Percentiles rank a stretch among this genome's conserved stretches.
These are phyloP conservation scores for Capromys pilorides DNA, from an alignment of 2,797 vertebrate genomes.

Conservation along the genomic window DNA sequence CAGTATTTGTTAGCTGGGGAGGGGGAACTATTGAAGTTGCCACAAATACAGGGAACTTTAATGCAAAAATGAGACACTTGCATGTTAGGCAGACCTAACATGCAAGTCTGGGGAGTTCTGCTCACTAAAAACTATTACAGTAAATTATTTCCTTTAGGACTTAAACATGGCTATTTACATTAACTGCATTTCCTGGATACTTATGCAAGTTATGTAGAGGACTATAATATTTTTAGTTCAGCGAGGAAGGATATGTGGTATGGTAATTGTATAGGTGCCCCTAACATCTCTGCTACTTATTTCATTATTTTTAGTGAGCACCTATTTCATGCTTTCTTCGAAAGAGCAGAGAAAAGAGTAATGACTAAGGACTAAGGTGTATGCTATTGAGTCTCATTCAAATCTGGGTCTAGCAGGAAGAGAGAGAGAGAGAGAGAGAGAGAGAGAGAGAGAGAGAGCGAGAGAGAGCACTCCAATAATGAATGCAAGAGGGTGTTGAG, in stretches of 20 bases:
- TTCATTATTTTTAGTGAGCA: constrained; percentile 22
- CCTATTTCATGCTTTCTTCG: neutral
- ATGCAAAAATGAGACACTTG: constrained; percentile 21
- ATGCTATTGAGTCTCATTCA: constrained; percentile 4
- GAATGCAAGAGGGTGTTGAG: neutral
- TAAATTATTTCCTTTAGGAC: neutral
- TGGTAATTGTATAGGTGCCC: neutral
- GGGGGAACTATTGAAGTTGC: constrained; percentile 45
- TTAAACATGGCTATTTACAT: constrained; percentile 24
- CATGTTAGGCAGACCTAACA: neutral
- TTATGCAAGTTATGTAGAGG: neutral
- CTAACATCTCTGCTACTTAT: neutral
- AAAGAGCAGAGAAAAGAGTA: neutral
- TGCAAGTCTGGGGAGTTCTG: constrained; percentile 13
- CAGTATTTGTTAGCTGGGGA: neutral
- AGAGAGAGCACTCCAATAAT: neutral
- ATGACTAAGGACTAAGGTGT: neutral
- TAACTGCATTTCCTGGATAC: neutral
- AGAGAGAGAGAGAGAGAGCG: neutral
- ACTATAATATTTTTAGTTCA: neutral
- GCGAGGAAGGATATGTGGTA: neutral
- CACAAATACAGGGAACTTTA: neutral
- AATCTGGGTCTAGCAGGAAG: neutral
- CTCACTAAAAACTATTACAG: neutral
- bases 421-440: too few species aligned